These are phyloP conservation scores for Loxodonta africana DNA, from an alignment of 2,113 vertebrate genomes.

Conservation along the genomic window DNA sequence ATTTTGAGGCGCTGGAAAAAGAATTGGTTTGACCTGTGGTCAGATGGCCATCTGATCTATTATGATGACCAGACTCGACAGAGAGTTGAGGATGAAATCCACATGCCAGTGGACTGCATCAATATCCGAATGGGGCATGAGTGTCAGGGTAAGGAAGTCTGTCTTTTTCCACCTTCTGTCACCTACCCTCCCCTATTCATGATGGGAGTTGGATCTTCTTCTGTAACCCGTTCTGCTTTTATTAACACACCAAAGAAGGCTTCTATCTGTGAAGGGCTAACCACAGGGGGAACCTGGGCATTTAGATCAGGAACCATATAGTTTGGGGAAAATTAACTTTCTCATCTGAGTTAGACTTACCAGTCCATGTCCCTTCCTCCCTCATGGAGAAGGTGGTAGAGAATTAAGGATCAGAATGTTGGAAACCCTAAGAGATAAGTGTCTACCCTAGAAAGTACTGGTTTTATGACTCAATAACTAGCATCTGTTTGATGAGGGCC, in stretches of 20 bases:
- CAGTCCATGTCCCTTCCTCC: background rate
- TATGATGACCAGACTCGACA: conserved; percentile 94
- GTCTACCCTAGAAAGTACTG: background rate
- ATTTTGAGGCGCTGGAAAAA: conserved; percentile 97
- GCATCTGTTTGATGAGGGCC: background rate
- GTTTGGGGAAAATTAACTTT: background rate
- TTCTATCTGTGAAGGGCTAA: background rate
- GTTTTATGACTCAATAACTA: conserved; percentile 37
- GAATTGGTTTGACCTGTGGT: conserved; percentile 99
- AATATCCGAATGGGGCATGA: conserved; percentile 93
- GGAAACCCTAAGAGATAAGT: background rate
- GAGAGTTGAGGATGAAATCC: conserved; percentile 95
- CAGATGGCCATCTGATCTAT: conserved; percentile 95
- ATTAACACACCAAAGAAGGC: background rate
- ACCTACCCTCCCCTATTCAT: background rate
- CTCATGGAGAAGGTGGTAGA: background rate
- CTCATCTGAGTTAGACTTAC: background rate
- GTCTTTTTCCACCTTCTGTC: background rate
- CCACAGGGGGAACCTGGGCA: too few relatives aligned
- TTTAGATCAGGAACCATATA: background rate
- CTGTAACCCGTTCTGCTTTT: background rate
- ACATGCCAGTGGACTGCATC: conserved; percentile 96
- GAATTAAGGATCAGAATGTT: background rate
- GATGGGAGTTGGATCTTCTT: background rate
- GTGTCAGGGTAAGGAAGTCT: conserved; percentile 91